Evolutionary conservation across 2,113 vertebrate species (phyloP).

Genomic region (Podarcis muralis): DNA sequence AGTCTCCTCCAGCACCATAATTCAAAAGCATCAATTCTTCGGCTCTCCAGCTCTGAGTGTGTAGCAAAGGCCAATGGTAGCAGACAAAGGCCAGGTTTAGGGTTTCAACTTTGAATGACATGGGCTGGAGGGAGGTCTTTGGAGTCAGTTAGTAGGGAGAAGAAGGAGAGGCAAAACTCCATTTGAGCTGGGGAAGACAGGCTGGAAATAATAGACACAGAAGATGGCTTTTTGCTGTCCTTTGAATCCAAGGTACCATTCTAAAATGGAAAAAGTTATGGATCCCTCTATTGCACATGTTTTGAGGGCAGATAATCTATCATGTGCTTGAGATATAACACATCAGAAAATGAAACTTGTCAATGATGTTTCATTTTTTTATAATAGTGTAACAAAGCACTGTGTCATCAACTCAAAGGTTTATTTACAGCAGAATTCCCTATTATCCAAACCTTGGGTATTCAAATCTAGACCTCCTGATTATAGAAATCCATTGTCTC

Average conservation of each 20-base stretch:
- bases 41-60: too few species aligned
- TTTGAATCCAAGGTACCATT: not conserved
- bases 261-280: not conserved
- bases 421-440: not conserved
- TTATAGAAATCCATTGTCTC: not conserved
- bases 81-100: too few species aligned
- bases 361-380: not conserved
- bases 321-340: not conserved
- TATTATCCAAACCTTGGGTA: not conserved
- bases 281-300: not conserved
- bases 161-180: too few species aligned
- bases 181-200: too few species aligned
- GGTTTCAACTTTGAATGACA: too few species aligned
- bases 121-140: too few species aligned
- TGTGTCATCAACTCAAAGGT: not conserved
- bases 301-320: not conserved
- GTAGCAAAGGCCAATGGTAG: too few species aligned
- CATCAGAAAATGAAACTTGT: not conserved
- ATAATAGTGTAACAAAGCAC: not conserved
- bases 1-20: too few species aligned
- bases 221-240: too few species aligned
- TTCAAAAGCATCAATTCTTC: too few species aligned
- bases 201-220: too few species aligned
- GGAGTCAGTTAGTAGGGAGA: too few species aligned
- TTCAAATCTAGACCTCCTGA: not conserved